A percentile compares a stretch with the other conserved stretches of the same genome.
These are phyloP conservation scores for Pristionchus mayeri DNA, from an alignment of 2,888 invertebrate species.

Conservation along the genomic window DNA sequence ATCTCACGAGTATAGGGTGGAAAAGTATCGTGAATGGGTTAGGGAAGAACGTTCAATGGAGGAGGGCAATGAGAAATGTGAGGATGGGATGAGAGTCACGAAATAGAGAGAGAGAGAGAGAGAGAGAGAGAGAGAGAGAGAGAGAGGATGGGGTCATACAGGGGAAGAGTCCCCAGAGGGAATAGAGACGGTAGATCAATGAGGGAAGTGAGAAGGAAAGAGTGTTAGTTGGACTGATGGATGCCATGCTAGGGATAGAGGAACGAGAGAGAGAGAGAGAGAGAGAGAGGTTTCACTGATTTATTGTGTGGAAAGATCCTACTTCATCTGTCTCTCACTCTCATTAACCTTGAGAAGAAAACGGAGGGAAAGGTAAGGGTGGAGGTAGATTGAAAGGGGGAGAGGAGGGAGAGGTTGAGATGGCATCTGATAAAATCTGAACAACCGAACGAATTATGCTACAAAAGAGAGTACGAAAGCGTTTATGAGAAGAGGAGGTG, in stretches of 20 bases:
- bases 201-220: neutral
- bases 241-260: constrained; percentile 49
- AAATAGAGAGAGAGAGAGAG: no score
- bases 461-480: neutral
- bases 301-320: constrained; percentile 40
- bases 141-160: constrained; percentile 32
- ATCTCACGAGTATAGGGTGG: constrained; percentile 34
- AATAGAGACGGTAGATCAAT: constrained; percentile 4
- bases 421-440: constrained; percentile 3
- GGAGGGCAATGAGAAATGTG: constrained; percentile 31
- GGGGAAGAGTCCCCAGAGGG: constrained; percentile 32
- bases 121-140: constrained; percentile 1
- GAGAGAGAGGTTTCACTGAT: constrained; percentile 45
- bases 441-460: neutral
- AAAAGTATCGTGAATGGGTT: constrained; percentile 41
- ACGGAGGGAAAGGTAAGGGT: constrained; percentile 47
- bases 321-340: constrained; percentile 6
- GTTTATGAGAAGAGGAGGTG: neutral
- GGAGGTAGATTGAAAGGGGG: constrained; percentile 44
- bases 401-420: neutral
- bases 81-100: constrained; percentile 12
- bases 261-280: constrained; percentile 29
- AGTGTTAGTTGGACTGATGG: constrained; percentile 8
- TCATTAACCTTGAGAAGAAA: constrained; percentile 48
- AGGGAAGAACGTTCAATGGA: neutral